These are phyloP conservation scores for Scaptomyza flava DNA, from an alignment of 2,888 invertebrate genomes.

Conservation along the genomic window DNA sequence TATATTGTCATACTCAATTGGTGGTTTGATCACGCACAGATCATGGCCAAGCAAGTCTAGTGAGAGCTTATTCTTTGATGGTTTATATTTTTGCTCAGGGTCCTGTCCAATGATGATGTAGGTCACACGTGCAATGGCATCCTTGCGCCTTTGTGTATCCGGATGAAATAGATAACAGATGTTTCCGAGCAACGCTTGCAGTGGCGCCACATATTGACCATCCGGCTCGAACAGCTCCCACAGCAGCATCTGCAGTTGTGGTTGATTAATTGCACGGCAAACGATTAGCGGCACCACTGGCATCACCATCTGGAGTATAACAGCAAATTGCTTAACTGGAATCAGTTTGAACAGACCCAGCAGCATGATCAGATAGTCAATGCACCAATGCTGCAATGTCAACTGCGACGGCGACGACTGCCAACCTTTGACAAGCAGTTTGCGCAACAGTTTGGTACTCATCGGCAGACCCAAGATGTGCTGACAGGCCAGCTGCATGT, in stretches of 20 bases:
- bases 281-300: slow-evolving; percentile 74
- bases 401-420: neutral
- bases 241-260: slow-evolving; percentile 46
- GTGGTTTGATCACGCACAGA: slow-evolving; percentile 66
- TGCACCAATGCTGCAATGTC: slow-evolving; percentile 60
- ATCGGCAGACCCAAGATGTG: slow-evolving; percentile 81
- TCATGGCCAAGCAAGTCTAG: slow-evolving; percentile 73
- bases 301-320: slow-evolving; percentile 68
- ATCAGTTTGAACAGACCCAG: slow-evolving; percentile 71
- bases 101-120: slow-evolving; percentile 68
- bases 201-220: slow-evolving; percentile 48
- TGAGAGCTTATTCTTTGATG: slow-evolving; percentile 60
- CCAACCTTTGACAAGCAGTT: slow-evolving; percentile 62
- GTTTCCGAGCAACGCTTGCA: slow-evolving; percentile 76
- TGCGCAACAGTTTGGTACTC: slow-evolving; percentile 67
- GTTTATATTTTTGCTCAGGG: slow-evolving; percentile 54
- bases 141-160: slow-evolving; percentile 60
- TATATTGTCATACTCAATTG: slow-evolving; percentile 64
- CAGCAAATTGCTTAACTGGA: slow-evolving; percentile 59
- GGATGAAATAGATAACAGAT: slow-evolving; percentile 77
- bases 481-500: slow-evolving; percentile 51
- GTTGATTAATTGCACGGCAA: slow-evolving; percentile 44
- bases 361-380: slow-evolving; percentile 75
- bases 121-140: slow-evolving; percentile 72
- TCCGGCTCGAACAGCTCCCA: slow-evolving; percentile 80